Conservation (phyloP, 2,797 vertebrate species). For the Gymnoscopelus microlampas region DNA sequence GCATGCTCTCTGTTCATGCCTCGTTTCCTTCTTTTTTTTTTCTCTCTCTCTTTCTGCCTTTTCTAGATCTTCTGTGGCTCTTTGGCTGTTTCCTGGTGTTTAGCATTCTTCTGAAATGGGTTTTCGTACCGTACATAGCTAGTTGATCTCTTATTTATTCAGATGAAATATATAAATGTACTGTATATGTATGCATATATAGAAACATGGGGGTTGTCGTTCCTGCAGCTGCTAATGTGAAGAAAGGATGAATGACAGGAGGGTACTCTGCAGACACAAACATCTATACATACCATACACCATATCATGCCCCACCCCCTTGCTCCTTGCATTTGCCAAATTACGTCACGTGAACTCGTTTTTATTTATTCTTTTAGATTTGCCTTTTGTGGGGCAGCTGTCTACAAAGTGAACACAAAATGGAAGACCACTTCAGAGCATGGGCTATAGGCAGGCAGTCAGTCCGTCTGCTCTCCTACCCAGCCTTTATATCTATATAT, state of each 20-base stretch:
- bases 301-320: conserved; percentile 40
- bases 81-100: conserved; percentile 79
- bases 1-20: conserved; percentile 65
- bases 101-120: conserved; percentile 75
- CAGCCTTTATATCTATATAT: conserved; percentile 16
- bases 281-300: conserved; percentile 42
- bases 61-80: conserved; percentile 79
- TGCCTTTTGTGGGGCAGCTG: conserved; percentile 51
- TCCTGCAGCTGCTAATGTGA: conserved; percentile 76
- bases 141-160: conserved; percentile 78
- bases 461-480: conserved; percentile 33
- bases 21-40: conserved; percentile 21
- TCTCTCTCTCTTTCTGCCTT: conserved; percentile 65
- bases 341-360: conserved; percentile 58
- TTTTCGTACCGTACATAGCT: conserved; percentile 79
- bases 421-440: conserved; percentile 18
- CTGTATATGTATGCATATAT: conserved; percentile 74
- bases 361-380: conserved; percentile 44
- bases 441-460: conserved; percentile 14
- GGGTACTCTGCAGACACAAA: conserved; percentile 65
- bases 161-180: conserved; percentile 77
- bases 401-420: conserved; percentile 20
- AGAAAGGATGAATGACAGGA: conserved; percentile 63
- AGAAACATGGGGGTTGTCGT: conserved; percentile 58
- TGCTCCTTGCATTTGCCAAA: conserved; percentile 74